Evolutionary conservation across 1,140 invertebrate genomes (phyloP), one percentile per base, ranked within the genome.

Genomic region (Plutomurus gul): DNA sequence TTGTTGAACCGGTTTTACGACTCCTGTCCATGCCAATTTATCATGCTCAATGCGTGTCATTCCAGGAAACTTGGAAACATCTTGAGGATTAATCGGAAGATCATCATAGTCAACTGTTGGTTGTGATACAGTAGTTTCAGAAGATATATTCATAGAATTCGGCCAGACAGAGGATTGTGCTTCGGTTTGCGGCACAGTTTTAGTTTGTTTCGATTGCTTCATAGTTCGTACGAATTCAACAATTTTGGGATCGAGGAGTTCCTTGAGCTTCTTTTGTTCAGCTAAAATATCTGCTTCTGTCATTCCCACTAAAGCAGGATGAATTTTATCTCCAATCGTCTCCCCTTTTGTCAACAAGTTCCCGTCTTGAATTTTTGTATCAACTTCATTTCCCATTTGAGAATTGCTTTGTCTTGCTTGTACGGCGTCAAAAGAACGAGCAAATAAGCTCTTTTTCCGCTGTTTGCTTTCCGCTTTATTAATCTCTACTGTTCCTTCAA

Each of bases 11-110:
- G 85, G 86, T 78, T 75, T 33, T 18, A 79, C 43, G 18, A 92
- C 89, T 85, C 90, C 89, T 89, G 95, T 93, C 95, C 95, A 96
- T 82, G 92, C 90, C 4, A 96, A 85, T 86, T 96, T 97, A 82
- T 94, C 92, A 80, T 89, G 89, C 86, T 96, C 95, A 47, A 95
- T 84, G 36, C 89, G 88, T 86, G 94, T 90, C 90, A 96, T 96
- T 85, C 96, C 89, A 0, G 95, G 82, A 93, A 93, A 96, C 30
- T 92, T 90, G 76, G 91, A 90, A 1, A 91, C 84, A 77, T 90
- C 87, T 71, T 89, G 90, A 85, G 89, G 88, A 49, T 89, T 88
- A 11, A 93, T 87, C 84, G 87, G 87, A 76, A 89, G 83, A 60
- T 82, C 80, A 46, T 78, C 30, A 27, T 82, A 82, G 11, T 82